A percentile compares a stretch with the other conserved stretches of the same genome.
Conservation (phyloP, 1,140 invertebrate species). For the Lerema accius region DNA sequence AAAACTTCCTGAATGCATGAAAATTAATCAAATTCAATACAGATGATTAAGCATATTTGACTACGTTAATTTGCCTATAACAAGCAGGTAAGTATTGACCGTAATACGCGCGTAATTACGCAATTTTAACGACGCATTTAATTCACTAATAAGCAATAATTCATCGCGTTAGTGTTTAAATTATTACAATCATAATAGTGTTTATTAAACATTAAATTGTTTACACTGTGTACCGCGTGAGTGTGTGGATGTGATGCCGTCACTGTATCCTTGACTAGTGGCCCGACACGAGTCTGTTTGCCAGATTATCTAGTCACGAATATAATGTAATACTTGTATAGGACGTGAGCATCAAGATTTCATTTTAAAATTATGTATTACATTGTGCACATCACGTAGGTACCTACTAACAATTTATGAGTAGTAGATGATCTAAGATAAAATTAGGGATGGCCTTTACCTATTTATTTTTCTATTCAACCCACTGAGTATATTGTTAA, state of each 20-base stretch:
- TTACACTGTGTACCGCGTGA: neutral
- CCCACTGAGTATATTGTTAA: too few species aligned
- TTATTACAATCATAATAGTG: neutral
- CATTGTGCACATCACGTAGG: too few species aligned
- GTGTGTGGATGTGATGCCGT: neutral
- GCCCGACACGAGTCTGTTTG: neutral
- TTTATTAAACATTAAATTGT: constrained; percentile 5
- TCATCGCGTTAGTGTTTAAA: neutral
- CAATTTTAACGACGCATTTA: neutral
- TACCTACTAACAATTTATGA: too few species aligned
- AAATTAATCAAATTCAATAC: too few species aligned
- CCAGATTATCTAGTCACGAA: neutral
- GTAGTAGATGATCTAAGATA: too few species aligned
- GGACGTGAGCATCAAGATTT: neutral
- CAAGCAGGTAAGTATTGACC: too few species aligned
- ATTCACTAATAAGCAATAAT: neutral
- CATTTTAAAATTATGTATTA: neutral
- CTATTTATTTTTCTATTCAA: too few species aligned
- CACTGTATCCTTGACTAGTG: neutral
- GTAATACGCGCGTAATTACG: too few species aligned
- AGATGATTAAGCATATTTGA: too few species aligned
- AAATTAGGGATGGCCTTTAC: too few species aligned
- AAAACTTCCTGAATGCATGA: too few species aligned
- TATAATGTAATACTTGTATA: neutral
- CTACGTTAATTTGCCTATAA: too few species aligned